These are phyloP conservation scores for Schizotus pectinicornis DNA, from an alignment of 2,888 invertebrate genomes.

Conservation along the genomic window DNA sequence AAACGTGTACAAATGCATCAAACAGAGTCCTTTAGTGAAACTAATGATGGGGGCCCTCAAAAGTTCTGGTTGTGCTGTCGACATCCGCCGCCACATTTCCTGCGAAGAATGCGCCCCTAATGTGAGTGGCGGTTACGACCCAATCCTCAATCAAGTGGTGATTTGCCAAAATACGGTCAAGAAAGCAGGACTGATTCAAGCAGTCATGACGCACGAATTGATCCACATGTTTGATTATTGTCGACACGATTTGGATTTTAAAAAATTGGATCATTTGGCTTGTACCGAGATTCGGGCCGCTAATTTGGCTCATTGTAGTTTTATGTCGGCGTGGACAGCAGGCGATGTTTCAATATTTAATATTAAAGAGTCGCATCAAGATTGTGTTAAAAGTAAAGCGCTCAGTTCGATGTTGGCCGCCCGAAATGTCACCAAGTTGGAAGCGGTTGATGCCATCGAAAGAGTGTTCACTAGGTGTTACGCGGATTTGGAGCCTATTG, in stretches of 20 bases:
- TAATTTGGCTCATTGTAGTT: conserved; percentile 91
- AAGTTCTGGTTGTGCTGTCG: conserved; percentile 79
- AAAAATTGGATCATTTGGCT: conserved; percentile 89
- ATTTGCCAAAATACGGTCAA: conserved; percentile 87
- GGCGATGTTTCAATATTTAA: conserved; percentile 77
- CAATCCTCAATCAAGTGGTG: conserved; percentile 84
- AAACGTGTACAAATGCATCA: conserved; percentile 76
- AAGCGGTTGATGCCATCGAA: conserved; percentile 80
- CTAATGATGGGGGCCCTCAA: conserved; percentile 85
- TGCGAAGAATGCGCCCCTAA: conserved; percentile 87
- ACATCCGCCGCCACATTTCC: conserved; percentile 85
- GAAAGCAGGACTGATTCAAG: conserved; percentile 73
- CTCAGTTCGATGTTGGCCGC: conserved; percentile 82
- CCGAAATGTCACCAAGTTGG: conserved; percentile 71
- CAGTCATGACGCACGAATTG: conserved; percentile 89
- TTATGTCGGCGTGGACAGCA: conserved; percentile 77
- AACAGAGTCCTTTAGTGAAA: conserved; percentile 81
- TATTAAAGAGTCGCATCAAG: conserved; percentile 78
- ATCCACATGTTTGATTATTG: conserved; percentile 97
- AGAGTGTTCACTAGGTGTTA: conserved; percentile 92
- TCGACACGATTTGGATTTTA: conserved; percentile 85
- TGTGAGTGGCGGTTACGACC: conserved; percentile 92
- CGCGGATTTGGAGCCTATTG: conserved; percentile 90
- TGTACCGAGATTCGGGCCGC: conserved; percentile 96
- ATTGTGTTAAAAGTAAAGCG: conserved; percentile 91